Base-by-base conservation (phyloP, 2,113 vertebrate genomes). In the Ageneiosus marmoratus region DNA sequence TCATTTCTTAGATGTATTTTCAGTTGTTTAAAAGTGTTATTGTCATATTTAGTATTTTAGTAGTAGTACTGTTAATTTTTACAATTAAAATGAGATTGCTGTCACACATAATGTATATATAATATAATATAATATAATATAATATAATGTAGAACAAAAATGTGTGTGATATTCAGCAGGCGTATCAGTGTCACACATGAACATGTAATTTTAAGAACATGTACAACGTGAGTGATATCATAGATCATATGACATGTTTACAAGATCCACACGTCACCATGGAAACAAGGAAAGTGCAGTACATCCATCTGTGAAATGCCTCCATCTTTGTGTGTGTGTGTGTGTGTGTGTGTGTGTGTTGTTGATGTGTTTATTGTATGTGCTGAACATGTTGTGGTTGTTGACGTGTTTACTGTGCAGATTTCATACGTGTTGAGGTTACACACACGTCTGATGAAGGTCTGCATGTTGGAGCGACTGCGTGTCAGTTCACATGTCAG, bases 401-500 rank as follows among this genome's bases (percentile, higher is more conserved):
- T 44, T 44, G 37, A 22, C 34, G 63, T 67, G 34, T 67, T 67
- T 4, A 10, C 20, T 4, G 63, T 37, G 63, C 32, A 67, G 63
- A 10, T 67, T 67, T 67, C 16, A 9, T 2, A 22, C 18, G 62
- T 41, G 32, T 22, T 1, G 63, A 22, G 1, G 63, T 67, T 67
- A 37, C 18, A 22, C 63, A n/a, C n/a, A 41, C 34, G 18, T 34
- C 34, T 69, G 65, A 12, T 24, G 11, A 69, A 13, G 37, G 20
- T 5, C 3, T 1, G 9, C 3, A 10, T 2, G 67, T 7, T 63
- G 65, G 62, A 78, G 58, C 27, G 51, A 41, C 46, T 62, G 78
- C 74, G 63, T 83, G 84, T 82, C n/a, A 24, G 32, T 81, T 75
- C 73, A 53, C 46, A 50, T 48, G 37, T 69, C 37, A 2, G 65